These are phyloP conservation scores for Acomys russatus DNA, from an alignment of 2,797 vertebrate species.

Conservation along the genomic window DNA sequence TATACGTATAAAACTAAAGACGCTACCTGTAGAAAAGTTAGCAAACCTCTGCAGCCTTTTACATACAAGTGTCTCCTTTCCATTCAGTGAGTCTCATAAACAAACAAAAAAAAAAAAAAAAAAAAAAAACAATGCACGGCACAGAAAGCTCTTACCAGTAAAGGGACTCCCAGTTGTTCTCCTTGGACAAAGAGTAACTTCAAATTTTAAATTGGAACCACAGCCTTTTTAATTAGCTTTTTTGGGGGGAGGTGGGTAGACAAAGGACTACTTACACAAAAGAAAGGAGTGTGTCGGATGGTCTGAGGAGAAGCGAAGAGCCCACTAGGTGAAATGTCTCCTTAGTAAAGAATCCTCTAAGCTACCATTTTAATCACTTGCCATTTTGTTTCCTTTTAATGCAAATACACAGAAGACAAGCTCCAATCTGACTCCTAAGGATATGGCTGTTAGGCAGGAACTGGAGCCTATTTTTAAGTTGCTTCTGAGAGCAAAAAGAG, in stretches of 20 bases:
- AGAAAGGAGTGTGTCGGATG: background rate
- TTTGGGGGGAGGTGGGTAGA: constrained; percentile 8
- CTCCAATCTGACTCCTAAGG: constrained; percentile 26
- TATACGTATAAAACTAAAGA: background rate
- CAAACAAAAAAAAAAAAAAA: constrained; percentile 66
- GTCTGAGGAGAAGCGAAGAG: background rate
- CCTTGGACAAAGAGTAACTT: constrained; percentile 62
- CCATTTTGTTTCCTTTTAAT: constrained; percentile 62
- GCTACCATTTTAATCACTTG: constrained; percentile 49
- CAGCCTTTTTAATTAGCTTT: constrained; percentile 32
- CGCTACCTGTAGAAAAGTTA: background rate
- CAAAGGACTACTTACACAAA: constrained; percentile 47
- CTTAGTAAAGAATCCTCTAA: constrained; percentile 32
- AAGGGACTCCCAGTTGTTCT: constrained; percentile 40
- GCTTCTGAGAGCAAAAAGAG: background rate
- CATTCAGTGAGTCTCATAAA: background rate
- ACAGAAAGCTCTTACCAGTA: background rate
- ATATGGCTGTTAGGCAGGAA: constrained; percentile 16
- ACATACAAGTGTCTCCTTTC: background rate
- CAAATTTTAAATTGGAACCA: constrained; percentile 71
- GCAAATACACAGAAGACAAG: background rate
- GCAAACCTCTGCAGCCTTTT: background rate
- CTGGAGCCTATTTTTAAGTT: background rate
- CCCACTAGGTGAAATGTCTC: background rate
- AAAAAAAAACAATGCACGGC: constrained; percentile 34